These are phyloP conservation scores for Athalia circularis DNA, from an alignment of 2,888 invertebrate species.

Conservation along the genomic window DNA sequence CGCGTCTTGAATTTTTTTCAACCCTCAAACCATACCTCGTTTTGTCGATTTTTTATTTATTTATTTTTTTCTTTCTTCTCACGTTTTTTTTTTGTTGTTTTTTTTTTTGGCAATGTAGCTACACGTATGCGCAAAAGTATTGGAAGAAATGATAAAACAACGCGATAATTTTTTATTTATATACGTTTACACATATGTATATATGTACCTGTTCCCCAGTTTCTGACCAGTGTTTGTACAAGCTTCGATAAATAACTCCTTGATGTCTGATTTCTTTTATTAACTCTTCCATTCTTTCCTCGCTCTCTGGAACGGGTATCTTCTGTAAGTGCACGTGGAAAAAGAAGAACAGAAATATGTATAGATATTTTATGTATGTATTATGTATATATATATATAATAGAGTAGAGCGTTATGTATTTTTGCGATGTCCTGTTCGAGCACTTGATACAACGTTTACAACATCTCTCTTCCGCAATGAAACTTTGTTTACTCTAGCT, in stretches of 20 bases:
- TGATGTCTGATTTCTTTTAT: conserved; percentile 55
- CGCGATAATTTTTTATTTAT: background rate
- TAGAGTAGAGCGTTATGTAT: too few species aligned
- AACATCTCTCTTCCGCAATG: conserved; percentile 14
- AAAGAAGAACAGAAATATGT: background rate
- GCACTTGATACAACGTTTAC: background rate
- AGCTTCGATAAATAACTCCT: conserved; percentile 60
- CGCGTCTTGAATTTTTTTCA: background rate
- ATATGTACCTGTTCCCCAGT: conserved; percentile 56
- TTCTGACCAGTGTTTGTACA: conserved; percentile 62
- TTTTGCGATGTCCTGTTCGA: too few species aligned
- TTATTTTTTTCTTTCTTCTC: background rate
- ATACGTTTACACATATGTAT: conserved; percentile 40
- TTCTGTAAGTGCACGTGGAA: conserved; percentile 46
- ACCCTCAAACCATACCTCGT: background rate
- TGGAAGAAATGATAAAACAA: background rate
- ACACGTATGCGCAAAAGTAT: background rate
- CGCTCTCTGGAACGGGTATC: conserved; percentile 55
- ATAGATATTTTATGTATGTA: background rate
- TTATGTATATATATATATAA: too few species aligned
- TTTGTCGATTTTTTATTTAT: background rate
- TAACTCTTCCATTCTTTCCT: conserved; percentile 55
- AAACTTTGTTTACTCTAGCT: conserved; percentile 29
- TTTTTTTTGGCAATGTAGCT: background rate
- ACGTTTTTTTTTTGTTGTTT: background rate